A percentile compares a stretch with the other conserved stretches of the same genome.
phyloP scores from a whole-genome alignment of 2,797 vertebrate species.

The Perodicticus potto region DNA sequence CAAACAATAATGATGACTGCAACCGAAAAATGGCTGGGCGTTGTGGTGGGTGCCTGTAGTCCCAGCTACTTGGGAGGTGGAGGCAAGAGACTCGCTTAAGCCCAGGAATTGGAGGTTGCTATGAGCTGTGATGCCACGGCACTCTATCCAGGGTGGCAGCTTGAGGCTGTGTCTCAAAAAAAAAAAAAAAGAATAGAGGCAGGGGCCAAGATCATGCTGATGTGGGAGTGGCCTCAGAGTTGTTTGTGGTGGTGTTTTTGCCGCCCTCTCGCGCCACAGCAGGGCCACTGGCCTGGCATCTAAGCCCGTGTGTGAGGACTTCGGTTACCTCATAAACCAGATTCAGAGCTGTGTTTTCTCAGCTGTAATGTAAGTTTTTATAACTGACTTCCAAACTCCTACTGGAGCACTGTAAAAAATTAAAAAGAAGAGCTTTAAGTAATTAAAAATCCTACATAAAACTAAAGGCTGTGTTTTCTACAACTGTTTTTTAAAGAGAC shows the following conservation, averaged over 20 bases:
- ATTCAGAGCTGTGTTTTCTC: slow-evolving; percentile 94
- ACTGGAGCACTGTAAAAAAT: slow-evolving; percentile 89
- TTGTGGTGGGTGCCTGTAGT: too few species aligned
- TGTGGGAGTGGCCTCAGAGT: slow-evolving; percentile 80
- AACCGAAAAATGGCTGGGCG: too few species aligned
- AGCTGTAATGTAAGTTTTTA: slow-evolving; percentile 95
- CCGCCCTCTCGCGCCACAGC: slow-evolving; percentile 60
- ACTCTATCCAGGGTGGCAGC: too few species aligned
- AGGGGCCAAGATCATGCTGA: slow-evolving; percentile 82
- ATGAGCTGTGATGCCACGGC: too few species aligned
- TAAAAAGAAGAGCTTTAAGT: slow-evolving; percentile 89
- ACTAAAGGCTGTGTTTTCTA: slow-evolving; percentile 87
- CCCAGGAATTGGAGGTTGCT: too few species aligned
- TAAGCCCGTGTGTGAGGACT: slow-evolving; percentile 91
- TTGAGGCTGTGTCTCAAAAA: too few species aligned
- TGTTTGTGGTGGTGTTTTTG: background rate
- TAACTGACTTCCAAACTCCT: slow-evolving; percentile 89
- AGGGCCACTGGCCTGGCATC: slow-evolving; percentile 84
- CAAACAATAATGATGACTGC: too few species aligned
- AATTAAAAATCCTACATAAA: slow-evolving; percentile 89
- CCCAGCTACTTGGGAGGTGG: too few species aligned
- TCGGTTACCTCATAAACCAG: slow-evolving; percentile 92
- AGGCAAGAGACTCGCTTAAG: too few species aligned
- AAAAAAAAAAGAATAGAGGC: too few species aligned
- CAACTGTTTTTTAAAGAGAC: slow-evolving; percentile 89